These are phyloP conservation scores for Cosmia trapezina DNA, from an alignment of 2,888 invertebrate species.

Conservation along the genomic window DNA sequence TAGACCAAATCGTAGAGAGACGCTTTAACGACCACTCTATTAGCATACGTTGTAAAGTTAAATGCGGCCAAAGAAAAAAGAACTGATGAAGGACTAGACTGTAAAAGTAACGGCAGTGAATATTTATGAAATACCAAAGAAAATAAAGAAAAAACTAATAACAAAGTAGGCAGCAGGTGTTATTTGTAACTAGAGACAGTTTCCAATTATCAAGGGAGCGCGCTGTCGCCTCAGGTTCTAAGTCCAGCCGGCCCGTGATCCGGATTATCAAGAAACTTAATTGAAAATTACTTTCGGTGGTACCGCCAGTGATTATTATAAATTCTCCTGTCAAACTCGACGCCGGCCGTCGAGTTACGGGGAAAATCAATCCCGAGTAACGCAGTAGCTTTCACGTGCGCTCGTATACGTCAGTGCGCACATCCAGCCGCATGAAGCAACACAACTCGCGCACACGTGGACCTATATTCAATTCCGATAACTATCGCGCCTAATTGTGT, in stretches of 20 bases:
- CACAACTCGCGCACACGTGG: slow-evolving; percentile 42
- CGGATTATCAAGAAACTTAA: slow-evolving; percentile 89
- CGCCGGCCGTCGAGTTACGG: slow-evolving; percentile 69
- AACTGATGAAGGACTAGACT: slow-evolving; percentile 64
- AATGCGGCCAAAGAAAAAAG: slow-evolving; percentile 63
- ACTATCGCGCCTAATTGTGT: slow-evolving; percentile 68
- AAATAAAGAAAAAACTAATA: slow-evolving; percentile 54
- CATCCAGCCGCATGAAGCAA: slow-evolving; percentile 21
- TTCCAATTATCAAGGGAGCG: slow-evolving; percentile 83
- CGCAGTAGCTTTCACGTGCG: slow-evolving; percentile 77
- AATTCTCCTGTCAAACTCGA: slow-evolving; percentile 82
- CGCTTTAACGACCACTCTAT: slow-evolving; percentile 74
- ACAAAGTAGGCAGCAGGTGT: slow-evolving; percentile 74
- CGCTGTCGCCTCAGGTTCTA: slow-evolving; percentile 80
- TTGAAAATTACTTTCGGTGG: slow-evolving; percentile 88
- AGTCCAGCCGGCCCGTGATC: slow-evolving; percentile 77
- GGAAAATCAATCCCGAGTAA: slow-evolving; percentile 78
- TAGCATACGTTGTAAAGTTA: slow-evolving; percentile 68
- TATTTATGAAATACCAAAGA: slow-evolving; percentile 62
- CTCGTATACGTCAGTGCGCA: slow-evolving; percentile 56
- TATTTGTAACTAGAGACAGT: slow-evolving; percentile 81
- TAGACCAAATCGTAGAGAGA: slow-evolving; percentile 79
- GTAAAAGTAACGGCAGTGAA: slow-evolving; percentile 46
- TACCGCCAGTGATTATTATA: slow-evolving; percentile 81
- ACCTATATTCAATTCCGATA: slow-evolving; percentile 58